These are phyloP conservation scores for Triplophysa yarkandensis DNA, from an alignment of 2,797 vertebrate genomes.

Conservation along the genomic window DNA sequence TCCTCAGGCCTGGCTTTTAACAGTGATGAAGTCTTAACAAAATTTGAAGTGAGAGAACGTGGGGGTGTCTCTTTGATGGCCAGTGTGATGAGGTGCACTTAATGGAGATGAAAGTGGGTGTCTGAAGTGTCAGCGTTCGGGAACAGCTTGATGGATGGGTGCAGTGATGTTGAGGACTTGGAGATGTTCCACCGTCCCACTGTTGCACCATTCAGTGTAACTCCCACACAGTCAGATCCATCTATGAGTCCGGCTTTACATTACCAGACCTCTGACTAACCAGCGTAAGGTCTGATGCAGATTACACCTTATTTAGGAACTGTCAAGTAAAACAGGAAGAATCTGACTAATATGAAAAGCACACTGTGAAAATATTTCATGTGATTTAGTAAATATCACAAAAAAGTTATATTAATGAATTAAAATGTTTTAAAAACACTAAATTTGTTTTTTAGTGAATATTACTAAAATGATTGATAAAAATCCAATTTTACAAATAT, in stretches of 20 bases:
- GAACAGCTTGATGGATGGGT: slow-evolving; percentile 64
- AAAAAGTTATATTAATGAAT: no score
- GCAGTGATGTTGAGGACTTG: slow-evolving; percentile 45
- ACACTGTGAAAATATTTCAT: no score
- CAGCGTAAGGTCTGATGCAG: not conserved
- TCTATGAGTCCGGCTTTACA: not conserved
- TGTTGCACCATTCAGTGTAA: slow-evolving; percentile 47
- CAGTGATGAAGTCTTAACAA: slow-evolving; percentile 22
- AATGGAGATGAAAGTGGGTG: slow-evolving; percentile 41
- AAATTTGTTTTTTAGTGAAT: no score
- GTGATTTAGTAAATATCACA: not conserved
- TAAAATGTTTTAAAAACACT: no score
- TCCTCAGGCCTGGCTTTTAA: slow-evolving; percentile 32
- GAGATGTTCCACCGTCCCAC: slow-evolving; percentile 44
- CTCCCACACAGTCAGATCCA: slow-evolving; percentile 21
- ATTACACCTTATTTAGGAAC: not conserved
- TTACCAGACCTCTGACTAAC: slow-evolving; percentile 1
- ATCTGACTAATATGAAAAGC: not conserved
- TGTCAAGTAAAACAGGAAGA: not conserved
- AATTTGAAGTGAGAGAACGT: slow-evolving; percentile 38
- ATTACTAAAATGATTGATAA: no score
- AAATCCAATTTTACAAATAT: no score
- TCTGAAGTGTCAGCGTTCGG: slow-evolving; percentile 62
- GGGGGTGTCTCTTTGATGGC: slow-evolving; percentile 37
- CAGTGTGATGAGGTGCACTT: slow-evolving; percentile 37